These are phyloP conservation scores for Trichonephila clavata DNA, from an alignment of 1,140 invertebrate species.

Conservation along the genomic window DNA sequence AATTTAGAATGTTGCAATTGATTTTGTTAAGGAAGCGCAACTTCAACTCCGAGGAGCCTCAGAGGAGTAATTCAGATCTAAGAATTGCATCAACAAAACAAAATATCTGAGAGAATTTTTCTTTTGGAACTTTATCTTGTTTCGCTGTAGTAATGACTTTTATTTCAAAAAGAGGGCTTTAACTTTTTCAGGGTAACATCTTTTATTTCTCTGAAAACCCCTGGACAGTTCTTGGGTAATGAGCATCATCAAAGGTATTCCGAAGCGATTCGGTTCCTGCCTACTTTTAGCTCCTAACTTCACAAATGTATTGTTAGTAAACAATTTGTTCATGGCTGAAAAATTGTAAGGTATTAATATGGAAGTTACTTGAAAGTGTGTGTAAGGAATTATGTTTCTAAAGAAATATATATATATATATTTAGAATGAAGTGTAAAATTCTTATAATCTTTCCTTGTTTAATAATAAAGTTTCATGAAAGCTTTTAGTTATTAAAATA, in stretches of 20 bases:
- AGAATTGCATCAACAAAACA: slow-evolving; percentile 33
- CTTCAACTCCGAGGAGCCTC: not conserved
- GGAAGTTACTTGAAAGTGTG: no score
- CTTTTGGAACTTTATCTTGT: not conserved
- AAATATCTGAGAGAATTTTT: not conserved
- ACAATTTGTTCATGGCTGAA: no score
- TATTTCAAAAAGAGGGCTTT: slow-evolving; percentile 46
- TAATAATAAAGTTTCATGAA: no score
- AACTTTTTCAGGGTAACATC: not conserved
- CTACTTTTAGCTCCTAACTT: not conserved
- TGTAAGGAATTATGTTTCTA: no score
- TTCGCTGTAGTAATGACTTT: slow-evolving; percentile 42
- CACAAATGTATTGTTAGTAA: no score
- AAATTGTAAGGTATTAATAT: no score
- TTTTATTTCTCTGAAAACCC: not conserved
- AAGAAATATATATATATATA: no score
- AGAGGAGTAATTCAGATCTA: not conserved
- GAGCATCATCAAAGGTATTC: slow-evolving; percentile 41
- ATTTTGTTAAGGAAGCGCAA: not conserved
- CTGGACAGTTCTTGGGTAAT: slow-evolving; percentile 15
- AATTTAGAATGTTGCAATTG: no score
- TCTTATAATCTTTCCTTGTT: no score
- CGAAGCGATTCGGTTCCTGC: not conserved
- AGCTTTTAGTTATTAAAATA: no score
- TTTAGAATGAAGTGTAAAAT: no score